A percentile compares a stretch with the other conserved stretches of the same genome.
phyloP scores from a whole-genome alignment of 1,140 invertebrate species.

The Cherax quadricarinatus region DNA sequence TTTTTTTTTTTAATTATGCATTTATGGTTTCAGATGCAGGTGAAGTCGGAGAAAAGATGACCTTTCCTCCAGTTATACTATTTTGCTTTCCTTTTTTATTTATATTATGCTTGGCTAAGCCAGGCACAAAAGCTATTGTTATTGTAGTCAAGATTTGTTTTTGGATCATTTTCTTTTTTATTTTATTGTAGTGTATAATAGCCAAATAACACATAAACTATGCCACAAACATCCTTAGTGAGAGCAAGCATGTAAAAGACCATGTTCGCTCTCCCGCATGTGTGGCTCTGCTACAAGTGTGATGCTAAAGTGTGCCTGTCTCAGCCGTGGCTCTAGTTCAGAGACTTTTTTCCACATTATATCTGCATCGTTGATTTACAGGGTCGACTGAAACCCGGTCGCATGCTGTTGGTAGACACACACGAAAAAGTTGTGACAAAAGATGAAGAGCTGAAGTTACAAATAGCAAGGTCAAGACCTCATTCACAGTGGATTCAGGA shows the following conservation, averaged over 20 bases:
- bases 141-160: not conserved
- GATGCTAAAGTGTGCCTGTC: constrained; percentile 53
- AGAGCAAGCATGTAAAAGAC: constrained; percentile 5
- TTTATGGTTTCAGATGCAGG: constrained; percentile 41
- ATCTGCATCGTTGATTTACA: constrained; percentile 79
- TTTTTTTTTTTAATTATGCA: constrained; percentile 13
- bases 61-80: constrained; percentile 20
- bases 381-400: constrained; percentile 97
- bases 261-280: constrained; percentile 22
- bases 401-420: constrained; percentile 98
- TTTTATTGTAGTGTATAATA: not conserved
- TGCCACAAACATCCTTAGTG: not conserved
- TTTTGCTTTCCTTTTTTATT: constrained; percentile 15
- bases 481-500: constrained; percentile 94
- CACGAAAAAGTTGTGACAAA: constrained; percentile 92
- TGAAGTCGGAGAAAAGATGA: constrained; percentile 23
- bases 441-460: constrained; percentile 94
- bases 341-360: not conserved
- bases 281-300: constrained; percentile 14
- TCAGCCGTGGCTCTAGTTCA: constrained; percentile 11
- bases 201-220: not conserved
- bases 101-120: constrained; percentile 4
- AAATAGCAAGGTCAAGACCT: constrained; percentile 91
- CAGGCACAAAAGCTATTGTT: constrained; percentile 37
- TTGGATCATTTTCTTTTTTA: not conserved